These are phyloP conservation scores for Prinia subflava DNA, from an alignment of 2,113 vertebrate genomes.

Conservation along the genomic window DNA sequence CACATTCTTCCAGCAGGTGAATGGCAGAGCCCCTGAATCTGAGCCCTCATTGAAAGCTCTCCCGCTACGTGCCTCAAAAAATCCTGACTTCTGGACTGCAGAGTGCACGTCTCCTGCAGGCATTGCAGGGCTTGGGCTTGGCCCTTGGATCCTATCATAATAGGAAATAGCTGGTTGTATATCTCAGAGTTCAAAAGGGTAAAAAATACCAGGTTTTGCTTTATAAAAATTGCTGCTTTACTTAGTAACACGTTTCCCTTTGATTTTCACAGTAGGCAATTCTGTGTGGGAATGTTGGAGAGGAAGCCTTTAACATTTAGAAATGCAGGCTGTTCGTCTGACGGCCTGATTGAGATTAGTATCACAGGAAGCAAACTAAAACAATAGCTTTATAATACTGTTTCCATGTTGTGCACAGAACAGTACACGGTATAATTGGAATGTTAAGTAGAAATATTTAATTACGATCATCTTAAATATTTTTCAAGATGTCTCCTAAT, in stretches of 20 bases:
- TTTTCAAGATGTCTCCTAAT: slow-evolving; percentile 56
- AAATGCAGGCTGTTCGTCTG: slow-evolving; percentile 70
- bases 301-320: slow-evolving; percentile 77
- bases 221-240: slow-evolving; percentile 73
- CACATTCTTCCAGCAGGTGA: slow-evolving; percentile 33
- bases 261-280: slow-evolving; percentile 83
- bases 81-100: neutral
- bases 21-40: neutral
- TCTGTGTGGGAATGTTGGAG: slow-evolving; percentile 77
- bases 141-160: slow-evolving; percentile 52
- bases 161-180: slow-evolving; percentile 74
- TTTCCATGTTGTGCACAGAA: slow-evolving; percentile 71
- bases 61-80: neutral
- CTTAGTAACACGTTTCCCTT: slow-evolving; percentile 78
- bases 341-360: slow-evolving; percentile 71
- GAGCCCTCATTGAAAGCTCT: neutral
- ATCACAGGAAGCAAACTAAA: slow-evolving; percentile 79
- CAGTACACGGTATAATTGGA: slow-evolving; percentile 62
- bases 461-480: slow-evolving; percentile 50
- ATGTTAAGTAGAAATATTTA: slow-evolving; percentile 50
- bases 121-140: neutral
- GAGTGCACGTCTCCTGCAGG: neutral
- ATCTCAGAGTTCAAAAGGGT: slow-evolving; percentile 76
- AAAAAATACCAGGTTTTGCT: slow-evolving; percentile 71
- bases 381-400: slow-evolving; percentile 79